Percentiles rank a stretch among this genome's conserved stretches.
Evolutionary conservation across 2,113 vertebrate genomes (phyloP).

Genomic region (Motacilla tschutschensis): DNA sequence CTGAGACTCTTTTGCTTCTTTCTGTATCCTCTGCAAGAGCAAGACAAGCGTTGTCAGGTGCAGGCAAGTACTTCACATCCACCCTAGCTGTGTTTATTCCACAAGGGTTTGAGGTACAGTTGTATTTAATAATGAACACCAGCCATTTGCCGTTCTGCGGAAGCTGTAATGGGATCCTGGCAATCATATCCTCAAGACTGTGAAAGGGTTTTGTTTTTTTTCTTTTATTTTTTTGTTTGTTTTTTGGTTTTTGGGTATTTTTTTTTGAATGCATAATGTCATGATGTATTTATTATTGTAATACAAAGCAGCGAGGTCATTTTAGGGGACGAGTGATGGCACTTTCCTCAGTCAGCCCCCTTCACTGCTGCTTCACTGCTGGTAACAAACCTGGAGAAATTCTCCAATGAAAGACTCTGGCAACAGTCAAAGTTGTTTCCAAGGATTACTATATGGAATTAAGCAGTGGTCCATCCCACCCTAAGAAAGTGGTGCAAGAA

Average conservation of each 20-base stretch:
- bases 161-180: neutral
- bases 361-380: neutral
- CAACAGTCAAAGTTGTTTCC: neutral
- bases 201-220: neutral
- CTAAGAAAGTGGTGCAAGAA: neutral
- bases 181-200: neutral
- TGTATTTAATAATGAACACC: neutral
- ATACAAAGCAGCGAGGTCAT: fast-evolving
- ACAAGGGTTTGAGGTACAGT: neutral
- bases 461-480: neutral
- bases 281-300: neutral
- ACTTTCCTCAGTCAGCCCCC: neutral
- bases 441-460: neutral
- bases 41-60: neutral
- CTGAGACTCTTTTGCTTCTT: neutral
- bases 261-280: neutral
- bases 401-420: neutral
- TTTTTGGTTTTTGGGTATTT: neutral
- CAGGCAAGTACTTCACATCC: neutral
- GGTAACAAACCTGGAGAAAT: neutral
- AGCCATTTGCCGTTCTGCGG: neutral
- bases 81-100: neutral
- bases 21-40: neutral
- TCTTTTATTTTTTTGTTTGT: too few species aligned
- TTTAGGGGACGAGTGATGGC: neutral